Evolutionary conservation across 2,113 vertebrate genomes (phyloP), one percentile per base, ranked within the genome.

Genomic region (Amia ocellicauda): DNA sequence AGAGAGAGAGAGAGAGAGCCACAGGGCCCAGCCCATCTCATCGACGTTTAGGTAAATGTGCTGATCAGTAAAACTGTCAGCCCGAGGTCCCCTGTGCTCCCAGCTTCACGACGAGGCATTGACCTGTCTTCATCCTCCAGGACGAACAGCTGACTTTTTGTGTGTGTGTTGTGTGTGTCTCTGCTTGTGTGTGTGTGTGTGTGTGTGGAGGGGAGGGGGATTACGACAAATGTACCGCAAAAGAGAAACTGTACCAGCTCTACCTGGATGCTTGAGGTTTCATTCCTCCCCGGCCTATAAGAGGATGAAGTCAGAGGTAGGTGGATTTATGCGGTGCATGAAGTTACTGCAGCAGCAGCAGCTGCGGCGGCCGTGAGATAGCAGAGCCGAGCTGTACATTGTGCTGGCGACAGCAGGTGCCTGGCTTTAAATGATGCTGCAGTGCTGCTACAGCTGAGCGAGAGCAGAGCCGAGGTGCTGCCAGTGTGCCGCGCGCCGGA

Each of bases 291-390:
- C 66, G 58, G 78, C 80, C 81, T 47, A 42, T 29, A 27, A 80
- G 79, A 71, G 75, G 62, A 82, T 79, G 77, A 79, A 82, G 76
- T 78, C 76, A 73, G 80, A 87, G 88, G 87, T 90, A 80, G 69
- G 88, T 82, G 78, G 75, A 66, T 86, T 28, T 80, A 84, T 85
- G 85, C 80, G 81, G 74, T 81, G 85, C 83, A 80, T 78, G 73
- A 83, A 83, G 78, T 81, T 80, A 78, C 76, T 82, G 76, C 72
- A 66, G 82, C 78, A 23, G 14, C 47, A 56, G 74, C 76, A 26
- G 64, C 29, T 17, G 13, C n/a, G 58, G 28, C 40, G 26, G 2
- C n/a, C 16, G 47, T 51, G 20, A 47, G 45, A 11, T 47, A 17
- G 45, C 50, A 76, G n/a, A n/a, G n/a, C n/a, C n/a, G n/a, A n/a